A percentile compares a stretch with the other conserved stretches of the same genome.
phyloP scores from a whole-genome alignment of 2,113 vertebrate genomes.

The Chaetorhynchus papuensis region DNA sequence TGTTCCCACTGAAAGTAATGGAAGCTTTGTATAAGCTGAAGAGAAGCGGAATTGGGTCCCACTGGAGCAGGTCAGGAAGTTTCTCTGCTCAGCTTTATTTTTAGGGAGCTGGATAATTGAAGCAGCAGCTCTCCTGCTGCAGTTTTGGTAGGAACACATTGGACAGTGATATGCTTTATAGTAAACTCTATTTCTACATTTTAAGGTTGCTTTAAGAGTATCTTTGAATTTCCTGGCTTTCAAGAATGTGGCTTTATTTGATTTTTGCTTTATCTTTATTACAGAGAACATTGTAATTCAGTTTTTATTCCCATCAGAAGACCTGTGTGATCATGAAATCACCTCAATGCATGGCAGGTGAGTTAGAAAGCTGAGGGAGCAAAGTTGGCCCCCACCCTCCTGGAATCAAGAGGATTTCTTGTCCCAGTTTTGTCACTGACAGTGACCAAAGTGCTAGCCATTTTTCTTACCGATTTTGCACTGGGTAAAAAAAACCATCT shows the following conservation, averaged over 20 bases:
- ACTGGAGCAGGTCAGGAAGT: not conserved
- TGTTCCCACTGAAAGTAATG: slow-evolving; percentile 51
- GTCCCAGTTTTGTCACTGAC: not conserved
- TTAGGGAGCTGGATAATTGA: not conserved
- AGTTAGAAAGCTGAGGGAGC: not conserved
- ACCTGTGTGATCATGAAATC: not conserved
- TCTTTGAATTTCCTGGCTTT: not conserved
- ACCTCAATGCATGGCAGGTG: not conserved
- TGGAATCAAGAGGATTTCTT: not conserved
- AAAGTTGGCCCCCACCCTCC: not conserved
- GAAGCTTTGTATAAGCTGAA: slow-evolving; percentile 38
- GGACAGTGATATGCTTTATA: not conserved
- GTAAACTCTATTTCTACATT: not conserved
- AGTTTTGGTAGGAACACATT: not conserved
- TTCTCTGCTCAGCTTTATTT: not conserved
- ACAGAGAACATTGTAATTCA: not conserved
- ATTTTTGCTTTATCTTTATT: not conserved
- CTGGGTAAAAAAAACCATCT: not conserved
- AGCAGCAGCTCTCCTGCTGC: not conserved
- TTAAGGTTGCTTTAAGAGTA: not conserved
- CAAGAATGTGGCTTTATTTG: not conserved
- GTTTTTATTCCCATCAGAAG: not conserved
- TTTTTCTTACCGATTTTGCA: not conserved
- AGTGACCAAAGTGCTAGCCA: not conserved
- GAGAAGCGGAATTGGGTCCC: not conserved